phyloP scores from a whole-genome alignment of 2,888 invertebrate genomes.

The Drosophila trichaetosa region DNA sequence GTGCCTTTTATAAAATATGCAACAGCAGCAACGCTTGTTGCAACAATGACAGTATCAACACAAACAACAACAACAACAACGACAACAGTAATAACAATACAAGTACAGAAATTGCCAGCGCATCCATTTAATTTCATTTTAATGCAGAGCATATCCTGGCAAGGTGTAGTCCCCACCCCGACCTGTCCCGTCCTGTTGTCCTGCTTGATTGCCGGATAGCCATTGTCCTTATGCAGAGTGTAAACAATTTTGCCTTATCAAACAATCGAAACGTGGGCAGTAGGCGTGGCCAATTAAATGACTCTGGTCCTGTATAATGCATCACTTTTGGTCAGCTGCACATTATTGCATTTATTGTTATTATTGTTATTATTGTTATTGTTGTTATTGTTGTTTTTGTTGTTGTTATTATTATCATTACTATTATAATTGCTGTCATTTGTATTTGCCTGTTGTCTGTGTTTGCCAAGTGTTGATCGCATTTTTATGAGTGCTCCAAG shows the following conservation, averaged over 20 bases:
- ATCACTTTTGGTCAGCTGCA: slow-evolving; percentile 60
- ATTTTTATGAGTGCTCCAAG: slow-evolving; percentile 37
- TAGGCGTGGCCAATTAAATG: slow-evolving; percentile 66
- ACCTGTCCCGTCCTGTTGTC: background rate
- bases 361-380: slow-evolving; percentile 31
- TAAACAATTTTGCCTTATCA: slow-evolving; percentile 69
- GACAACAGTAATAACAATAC: slow-evolving; percentile 40
- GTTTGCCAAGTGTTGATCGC: slow-evolving; percentile 63
- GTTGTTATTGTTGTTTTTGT: slow-evolving; percentile 26
- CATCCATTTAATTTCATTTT: slow-evolving; percentile 79
- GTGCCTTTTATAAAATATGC: slow-evolving; percentile 67
- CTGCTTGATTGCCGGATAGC: slow-evolving; percentile 16
- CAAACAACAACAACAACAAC: slow-evolving; percentile 38
- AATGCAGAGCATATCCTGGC: slow-evolving; percentile 65
- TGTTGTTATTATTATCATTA: slow-evolving; percentile 30
- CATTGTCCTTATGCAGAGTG: slow-evolving; percentile 50
- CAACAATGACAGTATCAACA: slow-evolving; percentile 44
- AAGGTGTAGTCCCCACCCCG: slow-evolving; percentile 41
- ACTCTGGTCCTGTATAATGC: slow-evolving; percentile 55
- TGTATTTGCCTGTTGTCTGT: slow-evolving; percentile 63
- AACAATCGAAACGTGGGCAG: slow-evolving; percentile 48
- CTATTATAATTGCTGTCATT: slow-evolving; percentile 48
- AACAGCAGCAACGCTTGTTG: slow-evolving; percentile 53
- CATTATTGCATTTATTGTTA: slow-evolving; percentile 50
- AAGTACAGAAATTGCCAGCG: slow-evolving; percentile 43